Percentiles rank a stretch among this genome's conserved stretches.
phyloP scores from a whole-genome alignment of 2,797 vertebrate species.

The Triplophysa yarkandensis region DNA sequence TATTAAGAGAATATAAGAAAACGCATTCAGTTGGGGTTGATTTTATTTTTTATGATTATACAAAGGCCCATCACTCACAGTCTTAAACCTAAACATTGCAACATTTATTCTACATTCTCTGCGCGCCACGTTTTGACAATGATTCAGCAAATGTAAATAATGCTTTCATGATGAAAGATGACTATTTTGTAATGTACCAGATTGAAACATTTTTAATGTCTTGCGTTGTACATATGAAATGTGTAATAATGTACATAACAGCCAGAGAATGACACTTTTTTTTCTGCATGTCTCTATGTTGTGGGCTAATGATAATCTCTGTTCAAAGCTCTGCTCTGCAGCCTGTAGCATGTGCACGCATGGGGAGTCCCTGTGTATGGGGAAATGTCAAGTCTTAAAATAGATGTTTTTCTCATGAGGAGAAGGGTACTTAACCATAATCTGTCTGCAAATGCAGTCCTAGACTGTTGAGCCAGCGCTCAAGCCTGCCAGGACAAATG shows the following conservation, averaged over 20 bases:
- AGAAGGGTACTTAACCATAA: slow-evolving; percentile 72
- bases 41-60: slow-evolving; percentile 58
- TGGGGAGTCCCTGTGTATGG: slow-evolving; percentile 83
- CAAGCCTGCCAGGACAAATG: slow-evolving; percentile 73
- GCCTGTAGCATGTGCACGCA: slow-evolving; percentile 86
- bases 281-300: slow-evolving; percentile 99
- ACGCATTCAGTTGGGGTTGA: too few relatives aligned
- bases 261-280: slow-evolving; percentile 83
- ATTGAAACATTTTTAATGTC: slow-evolving; percentile 93
- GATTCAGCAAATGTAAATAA: slow-evolving; percentile 92
- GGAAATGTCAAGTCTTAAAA: slow-evolving; percentile 82
- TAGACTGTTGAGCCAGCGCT: slow-evolving; percentile 74
- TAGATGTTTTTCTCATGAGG: slow-evolving; percentile 72
- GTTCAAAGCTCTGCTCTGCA: slow-evolving; percentile 81
- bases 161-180: slow-evolving; percentile 97
- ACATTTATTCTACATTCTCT: slow-evolving; percentile 68
- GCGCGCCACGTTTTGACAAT: slow-evolving; percentile 76
- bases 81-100: slow-evolving; percentile 71
- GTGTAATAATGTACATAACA: slow-evolving; percentile 97
- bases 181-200: slow-evolving; percentile 99
- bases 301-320: slow-evolving; percentile 88
- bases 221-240: slow-evolving; percentile 91
- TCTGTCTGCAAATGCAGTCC: slow-evolving; percentile 70
- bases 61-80: slow-evolving; percentile 63
- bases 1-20: too few relatives aligned